Evolutionary conservation across 53 echinoderm and acorn worm genomes (phyloP), one percentile per base, ranked within the genome.

Genomic region (Arbacia lixula): DNA sequence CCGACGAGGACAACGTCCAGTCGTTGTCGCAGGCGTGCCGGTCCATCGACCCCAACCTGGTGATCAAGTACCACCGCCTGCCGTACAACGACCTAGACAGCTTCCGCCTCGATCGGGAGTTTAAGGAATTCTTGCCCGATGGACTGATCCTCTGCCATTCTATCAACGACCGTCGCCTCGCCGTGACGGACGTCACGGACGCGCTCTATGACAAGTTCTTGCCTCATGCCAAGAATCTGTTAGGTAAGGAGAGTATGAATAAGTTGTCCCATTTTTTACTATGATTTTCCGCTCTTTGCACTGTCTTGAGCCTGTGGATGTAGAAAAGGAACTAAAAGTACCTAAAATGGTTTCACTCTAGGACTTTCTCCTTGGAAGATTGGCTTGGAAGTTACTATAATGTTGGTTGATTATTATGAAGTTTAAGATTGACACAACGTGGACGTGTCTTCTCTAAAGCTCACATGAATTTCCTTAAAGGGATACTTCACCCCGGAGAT

Each of bases 81-180:
- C 50, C 71, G 29, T 71, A 42, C 71, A 71, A 71, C 49, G 71
- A 71, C 43, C 30, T 71, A 24, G 71, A 71, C 28, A 43, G 30
- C 20, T 71, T 33, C 42, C 49, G 17, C 1, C 5, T 71, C 12
- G 66, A 37, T 21, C 20, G 6, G 38, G n/a, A 37, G 38, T n/a
- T n/a, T n/a, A 46, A 46, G 46, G 46, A 46, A 14, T 8, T 8
- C 46, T 24, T 29, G 3, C 46, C 29, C 9, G 71, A 71, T 49
- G 71, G 71, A 3, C 17, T 71, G 42, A 71, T 71, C 8, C 50
- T 71, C 0, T 71, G 71, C 42, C 71, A 71, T 9, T 71, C 71
- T 12, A 43, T 71, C 71, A 2, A 46, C 2, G 42, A 71, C 71
- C 33, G 71, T 2, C 46, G 71, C 12, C 1, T 71, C 42, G 71